Percentiles rank a stretch among this genome's conserved stretches.
phyloP scores from a whole-genome alignment of 2,888 invertebrate genomes.

The Dione juno region DNA sequence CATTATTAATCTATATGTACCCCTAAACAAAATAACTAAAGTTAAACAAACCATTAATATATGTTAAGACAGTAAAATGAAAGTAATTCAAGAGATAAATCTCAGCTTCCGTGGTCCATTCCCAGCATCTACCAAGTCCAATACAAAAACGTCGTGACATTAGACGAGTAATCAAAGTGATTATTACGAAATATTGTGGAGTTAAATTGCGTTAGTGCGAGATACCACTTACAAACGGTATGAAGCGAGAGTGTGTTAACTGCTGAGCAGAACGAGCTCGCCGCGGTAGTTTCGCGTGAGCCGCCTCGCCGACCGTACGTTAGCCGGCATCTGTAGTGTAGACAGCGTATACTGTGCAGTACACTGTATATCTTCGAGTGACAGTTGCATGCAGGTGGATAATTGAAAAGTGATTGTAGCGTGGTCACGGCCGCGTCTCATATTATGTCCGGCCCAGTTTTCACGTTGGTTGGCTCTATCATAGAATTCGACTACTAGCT shows the following conservation, averaged over 20 bases:
- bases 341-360: neutral
- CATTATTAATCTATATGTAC: too few species aligned
- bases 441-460: conserved; percentile 83
- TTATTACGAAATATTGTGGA: conserved; percentile 81
- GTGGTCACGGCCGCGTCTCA: conserved; percentile 81
- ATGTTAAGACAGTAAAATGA: neutral
- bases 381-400: conserved; percentile 80
- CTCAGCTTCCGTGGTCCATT: neutral
- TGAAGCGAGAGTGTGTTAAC: conserved; percentile 2
- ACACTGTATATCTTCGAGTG: conserved; percentile 55
- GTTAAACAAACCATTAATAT: neutral
- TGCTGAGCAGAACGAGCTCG: conserved; percentile 55
- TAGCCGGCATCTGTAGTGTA: conserved; percentile 50
- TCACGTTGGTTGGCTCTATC: conserved; percentile 63
- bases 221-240: conserved; percentile 45
- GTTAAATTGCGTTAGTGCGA: conserved; percentile 79
- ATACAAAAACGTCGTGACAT: conserved; percentile 67
- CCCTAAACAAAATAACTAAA: neutral
- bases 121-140: neutral
- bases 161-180: conserved; percentile 75
- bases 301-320: conserved; percentile 54
- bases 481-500: conserved; percentile 71
- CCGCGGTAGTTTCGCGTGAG: conserved; percentile 58
- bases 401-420: conserved; percentile 83
- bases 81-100: neutral